Conservation (phyloP, 2,888 invertebrate genomes). For the Sphaerophoria rueppellii region DNA sequence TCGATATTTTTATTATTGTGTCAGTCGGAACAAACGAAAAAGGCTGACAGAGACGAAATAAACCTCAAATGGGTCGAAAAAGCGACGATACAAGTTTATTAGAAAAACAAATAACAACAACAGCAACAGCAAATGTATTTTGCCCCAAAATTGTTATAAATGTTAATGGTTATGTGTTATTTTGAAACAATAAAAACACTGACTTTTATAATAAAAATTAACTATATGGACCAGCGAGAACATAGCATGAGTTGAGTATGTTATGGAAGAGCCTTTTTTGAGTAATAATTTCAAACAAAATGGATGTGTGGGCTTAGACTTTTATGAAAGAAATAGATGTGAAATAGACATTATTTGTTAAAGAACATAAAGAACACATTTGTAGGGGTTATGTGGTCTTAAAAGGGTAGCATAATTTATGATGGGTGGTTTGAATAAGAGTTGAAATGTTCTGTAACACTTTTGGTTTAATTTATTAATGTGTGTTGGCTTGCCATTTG, state of each 20-base stretch:
- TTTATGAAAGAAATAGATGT: too few species aligned
- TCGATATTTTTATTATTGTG: conserved; percentile 1
- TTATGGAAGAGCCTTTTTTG: neutral
- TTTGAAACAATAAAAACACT: conserved; percentile 36
- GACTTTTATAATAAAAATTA: conserved; percentile 23
- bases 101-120: neutral
- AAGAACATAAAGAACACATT: neutral
- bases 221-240: neutral
- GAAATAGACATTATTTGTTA: neutral
- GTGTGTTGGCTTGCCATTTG: neutral
- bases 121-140: neutral
- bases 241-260: neutral
- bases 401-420: conserved; percentile 19
- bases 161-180: conserved; percentile 34
- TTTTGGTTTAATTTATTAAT: neutral
- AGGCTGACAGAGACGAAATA: conserved; percentile 20
- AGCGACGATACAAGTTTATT: neutral
- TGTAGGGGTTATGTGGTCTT: conserved; percentile 9
- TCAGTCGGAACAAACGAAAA: conserved; percentile 7
- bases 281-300: conserved; percentile 29
- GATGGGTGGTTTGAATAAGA: neutral
- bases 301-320: conserved; percentile 3
- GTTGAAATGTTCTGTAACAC: conserved; percentile 5
- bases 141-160: conserved; percentile 32
- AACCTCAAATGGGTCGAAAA: neutral